A percentile compares a stretch with the other conserved stretches of the same genome.
Conservation (phyloP, 2,888 invertebrate species). For the Eupithecia dodoneata region DNA sequence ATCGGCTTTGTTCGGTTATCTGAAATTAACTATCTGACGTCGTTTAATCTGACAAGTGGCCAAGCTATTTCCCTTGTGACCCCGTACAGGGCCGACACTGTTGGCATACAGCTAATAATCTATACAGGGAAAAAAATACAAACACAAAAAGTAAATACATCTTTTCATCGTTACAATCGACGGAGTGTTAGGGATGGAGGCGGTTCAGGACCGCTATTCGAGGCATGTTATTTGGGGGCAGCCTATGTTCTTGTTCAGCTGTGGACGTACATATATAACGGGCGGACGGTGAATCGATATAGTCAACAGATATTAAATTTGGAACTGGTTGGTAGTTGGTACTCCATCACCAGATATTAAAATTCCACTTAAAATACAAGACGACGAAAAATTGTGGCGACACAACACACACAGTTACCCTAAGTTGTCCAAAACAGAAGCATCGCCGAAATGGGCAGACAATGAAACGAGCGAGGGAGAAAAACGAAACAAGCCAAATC, state of each 20-base stretch:
- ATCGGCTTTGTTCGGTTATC: slow-evolving; percentile 41
- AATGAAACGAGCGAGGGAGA: slow-evolving; percentile 30
- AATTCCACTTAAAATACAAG: slow-evolving; percentile 4
- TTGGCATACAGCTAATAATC: slow-evolving; percentile 31
- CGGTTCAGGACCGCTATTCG: too few relatives aligned
- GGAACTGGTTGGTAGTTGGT: neutral
- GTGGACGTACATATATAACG: too few relatives aligned
- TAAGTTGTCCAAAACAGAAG: slow-evolving; percentile 33
- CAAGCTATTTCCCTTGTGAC: slow-evolving; percentile 63
- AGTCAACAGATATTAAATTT: neutral
- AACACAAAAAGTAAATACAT: slow-evolving; percentile 23
- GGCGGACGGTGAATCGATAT: neutral
- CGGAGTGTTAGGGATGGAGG: neutral
- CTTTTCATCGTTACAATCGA: neutral
- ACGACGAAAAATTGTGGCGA: neutral
- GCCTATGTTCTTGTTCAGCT: too few relatives aligned
- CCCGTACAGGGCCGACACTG: slow-evolving; percentile 48
- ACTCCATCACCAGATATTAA: neutral
- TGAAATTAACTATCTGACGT: slow-evolving; percentile 49
- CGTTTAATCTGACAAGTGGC: slow-evolving; percentile 53
- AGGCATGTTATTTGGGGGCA: too few relatives aligned
- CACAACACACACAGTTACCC: neutral
- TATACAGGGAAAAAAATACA: slow-evolving; percentile 17
- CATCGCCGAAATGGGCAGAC: slow-evolving; percentile 35
- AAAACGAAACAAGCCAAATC: slow-evolving; percentile 37